A percentile compares a stretch with the other conserved stretches of the same genome.
Evolutionary conservation across 2,888 invertebrate genomes (phyloP).

Genomic region (Hypsopygia costalis): DNA sequence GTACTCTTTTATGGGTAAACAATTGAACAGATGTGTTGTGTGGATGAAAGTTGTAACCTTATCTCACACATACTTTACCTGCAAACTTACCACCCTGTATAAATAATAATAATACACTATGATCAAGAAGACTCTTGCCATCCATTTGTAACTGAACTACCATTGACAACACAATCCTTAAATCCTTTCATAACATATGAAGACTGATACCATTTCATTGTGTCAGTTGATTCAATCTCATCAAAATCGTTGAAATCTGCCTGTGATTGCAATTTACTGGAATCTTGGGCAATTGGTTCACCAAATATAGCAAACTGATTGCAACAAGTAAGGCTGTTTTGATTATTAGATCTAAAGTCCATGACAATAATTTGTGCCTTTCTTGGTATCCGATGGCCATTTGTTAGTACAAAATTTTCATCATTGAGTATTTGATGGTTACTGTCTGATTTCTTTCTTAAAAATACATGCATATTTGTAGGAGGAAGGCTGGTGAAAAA

Average conservation of each 20-base stretch:
- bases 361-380: conserved; percentile 56
- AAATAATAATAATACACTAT: too few species aligned
- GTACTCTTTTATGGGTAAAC: too few species aligned
- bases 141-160: conserved; percentile 72
- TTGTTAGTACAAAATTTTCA: conserved; percentile 54
- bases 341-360: conserved; percentile 45
- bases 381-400: conserved; percentile 57
- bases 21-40: too few species aligned
- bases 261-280: conserved; percentile 28
- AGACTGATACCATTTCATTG: conserved; percentile 75
- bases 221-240: conserved; percentile 59
- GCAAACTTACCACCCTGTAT: too few species aligned
- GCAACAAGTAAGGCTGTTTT: conserved; percentile 53
- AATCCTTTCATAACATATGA: conserved; percentile 79
- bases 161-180: conserved; percentile 78
- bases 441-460: conserved; percentile 51
- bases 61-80: too few species aligned
- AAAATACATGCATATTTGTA: conserved; percentile 73
- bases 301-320: conserved; percentile 64
- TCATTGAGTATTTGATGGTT: conserved; percentile 40
- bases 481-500: conserved; percentile 60
- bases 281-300: conserved; percentile 40
- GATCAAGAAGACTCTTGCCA: conserved; percentile 57
- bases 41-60: too few species aligned
- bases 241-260: conserved; percentile 31